phyloP scores from a whole-genome alignment of 2,113 vertebrate species.

The Vulpes lagopus region DNA sequence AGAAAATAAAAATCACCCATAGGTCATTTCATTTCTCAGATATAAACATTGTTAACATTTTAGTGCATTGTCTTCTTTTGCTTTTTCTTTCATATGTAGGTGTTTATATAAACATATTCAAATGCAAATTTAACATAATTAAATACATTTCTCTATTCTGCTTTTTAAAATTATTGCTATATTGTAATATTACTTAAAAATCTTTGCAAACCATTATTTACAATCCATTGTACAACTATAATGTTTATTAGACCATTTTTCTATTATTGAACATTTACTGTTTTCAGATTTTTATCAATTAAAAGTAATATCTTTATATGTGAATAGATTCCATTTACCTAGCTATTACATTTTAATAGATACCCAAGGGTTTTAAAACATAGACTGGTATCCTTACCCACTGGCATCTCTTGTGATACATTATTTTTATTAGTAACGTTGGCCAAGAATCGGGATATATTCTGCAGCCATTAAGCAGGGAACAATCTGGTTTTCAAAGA shows the following conservation, averaged over 20 bases:
- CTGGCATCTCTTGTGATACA: constrained; percentile 22
- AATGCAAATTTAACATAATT: neutral
- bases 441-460: neutral
- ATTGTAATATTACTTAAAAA: constrained; percentile 10
- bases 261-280: neutral
- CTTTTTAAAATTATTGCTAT: constrained; percentile 47
- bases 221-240: neutral
- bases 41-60: constrained; percentile 14
- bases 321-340: neutral
- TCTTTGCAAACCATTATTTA: constrained; percentile 35
- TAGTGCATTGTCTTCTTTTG: neutral
- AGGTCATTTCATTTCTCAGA: neutral
- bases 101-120: neutral
- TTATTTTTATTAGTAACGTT: constrained; percentile 22
- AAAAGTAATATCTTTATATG: constrained; percentile 9
- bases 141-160: neutral
- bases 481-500: neutral
- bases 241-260: neutral
- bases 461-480: neutral
- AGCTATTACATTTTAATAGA: neutral
- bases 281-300: neutral
- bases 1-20: neutral
- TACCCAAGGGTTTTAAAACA: neutral
- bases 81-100: neutral
- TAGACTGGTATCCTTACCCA: neutral